A percentile compares a stretch with the other conserved stretches of the same genome.
phyloP scores from a whole-genome alignment of 2,113 vertebrate genomes.

The Motacilla tschutschensis region DNA sequence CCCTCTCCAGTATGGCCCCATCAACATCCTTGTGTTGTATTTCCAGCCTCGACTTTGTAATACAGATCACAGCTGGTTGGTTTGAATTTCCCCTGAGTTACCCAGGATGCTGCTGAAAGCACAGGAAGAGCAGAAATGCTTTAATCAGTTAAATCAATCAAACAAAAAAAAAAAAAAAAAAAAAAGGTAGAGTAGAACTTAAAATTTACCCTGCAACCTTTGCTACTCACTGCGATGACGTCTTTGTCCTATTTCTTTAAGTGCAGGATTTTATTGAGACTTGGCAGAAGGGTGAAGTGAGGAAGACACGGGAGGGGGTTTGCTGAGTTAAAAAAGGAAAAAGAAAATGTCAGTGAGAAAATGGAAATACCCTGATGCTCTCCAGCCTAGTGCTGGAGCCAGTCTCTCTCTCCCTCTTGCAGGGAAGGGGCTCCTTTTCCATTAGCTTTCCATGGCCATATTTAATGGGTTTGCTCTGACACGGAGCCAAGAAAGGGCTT shows the following conservation, averaged over 20 bases:
- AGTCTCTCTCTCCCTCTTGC: not conserved
- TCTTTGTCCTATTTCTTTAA: slow-evolving; percentile 16
- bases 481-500: slow-evolving; percentile 41
- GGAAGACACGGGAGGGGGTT: slow-evolving; percentile 2
- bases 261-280: slow-evolving; percentile 10
- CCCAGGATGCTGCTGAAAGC: slow-evolving; percentile 38
- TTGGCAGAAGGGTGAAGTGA: slow-evolving; percentile 20
- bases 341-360: slow-evolving; percentile 38
- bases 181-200: slow-evolving; percentile 10
- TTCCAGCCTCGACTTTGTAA: slow-evolving; percentile 32
- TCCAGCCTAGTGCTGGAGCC: not conserved
- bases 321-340: not conserved
- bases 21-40: slow-evolving; percentile 28
- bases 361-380: slow-evolving; percentile 26
- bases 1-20: not conserved
- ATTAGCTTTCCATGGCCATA: slow-evolving; percentile 38
- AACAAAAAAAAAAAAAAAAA: not conserved
- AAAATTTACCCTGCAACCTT: slow-evolving; percentile 18
- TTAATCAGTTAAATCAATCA: slow-evolving; percentile 39
- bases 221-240: not conserved
- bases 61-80: slow-evolving; percentile 50
- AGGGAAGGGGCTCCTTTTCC: slow-evolving; percentile 49
- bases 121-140: slow-evolving; percentile 35
- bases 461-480: slow-evolving; percentile 59
- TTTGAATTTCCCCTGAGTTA: slow-evolving; percentile 57